phyloP scores from a whole-genome alignment of 2,113 vertebrate genomes.

The Oxygymnocypris stewartii region DNA sequence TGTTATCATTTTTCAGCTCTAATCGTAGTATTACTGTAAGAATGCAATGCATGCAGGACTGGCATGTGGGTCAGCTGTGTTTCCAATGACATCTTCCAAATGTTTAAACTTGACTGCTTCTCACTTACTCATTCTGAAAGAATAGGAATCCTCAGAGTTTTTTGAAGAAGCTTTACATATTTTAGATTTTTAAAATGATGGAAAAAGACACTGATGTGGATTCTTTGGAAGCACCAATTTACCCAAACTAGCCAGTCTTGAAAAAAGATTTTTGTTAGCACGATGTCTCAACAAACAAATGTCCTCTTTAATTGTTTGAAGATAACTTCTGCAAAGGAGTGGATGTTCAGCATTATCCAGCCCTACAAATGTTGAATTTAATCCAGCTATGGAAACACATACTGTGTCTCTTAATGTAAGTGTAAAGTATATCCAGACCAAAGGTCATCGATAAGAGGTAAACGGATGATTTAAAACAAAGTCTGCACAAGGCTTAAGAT shows the following conservation, averaged over 20 bases:
- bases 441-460: constrained; percentile 15
- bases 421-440: background rate
- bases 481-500: background rate
- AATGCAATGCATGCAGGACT: constrained; percentile 24
- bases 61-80: constrained; percentile 15
- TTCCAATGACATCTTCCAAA: constrained; percentile 7
- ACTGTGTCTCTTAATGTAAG: background rate
- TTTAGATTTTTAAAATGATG: background rate
- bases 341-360: no score
- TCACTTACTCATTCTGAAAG: background rate
- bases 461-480: background rate
- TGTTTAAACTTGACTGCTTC: background rate
- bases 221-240: background rate
- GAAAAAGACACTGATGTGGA: background rate
- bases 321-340: no score
- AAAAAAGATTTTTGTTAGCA: background rate
- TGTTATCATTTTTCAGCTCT: constrained; percentile 12
- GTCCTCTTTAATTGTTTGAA: no score
- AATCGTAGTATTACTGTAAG: background rate
- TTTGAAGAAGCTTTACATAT: background rate
- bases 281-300: background rate
- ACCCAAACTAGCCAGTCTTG: background rate
- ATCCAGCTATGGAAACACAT: background rate
- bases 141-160: constrained; percentile 18
- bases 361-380: no score